Evolutionary conservation across 2,888 invertebrate genomes (phyloP).

Genomic region (Zelleria hepariella): DNA sequence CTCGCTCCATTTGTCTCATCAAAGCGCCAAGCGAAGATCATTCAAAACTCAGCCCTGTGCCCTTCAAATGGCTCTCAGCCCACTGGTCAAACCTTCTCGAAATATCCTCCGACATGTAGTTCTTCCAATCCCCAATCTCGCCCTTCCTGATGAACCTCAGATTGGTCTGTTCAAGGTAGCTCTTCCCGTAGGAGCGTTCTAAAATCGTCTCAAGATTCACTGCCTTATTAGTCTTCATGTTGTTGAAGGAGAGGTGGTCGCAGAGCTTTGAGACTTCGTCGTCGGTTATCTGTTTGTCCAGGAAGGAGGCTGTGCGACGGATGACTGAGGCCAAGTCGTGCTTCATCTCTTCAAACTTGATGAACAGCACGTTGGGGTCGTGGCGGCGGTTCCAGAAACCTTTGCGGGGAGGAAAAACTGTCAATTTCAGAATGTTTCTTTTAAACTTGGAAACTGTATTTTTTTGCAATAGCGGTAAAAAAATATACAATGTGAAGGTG

Average conservation of each 20-base stretch:
- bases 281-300: slow-evolving; percentile 76
- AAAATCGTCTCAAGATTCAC: slow-evolving; percentile 80
- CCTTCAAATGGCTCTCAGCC: slow-evolving; percentile 74
- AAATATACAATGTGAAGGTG: no score
- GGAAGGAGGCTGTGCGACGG: slow-evolving; percentile 78
- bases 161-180: slow-evolving; percentile 59
- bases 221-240: slow-evolving; percentile 85
- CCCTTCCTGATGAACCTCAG: slow-evolving; percentile 82
- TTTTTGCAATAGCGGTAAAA: no score
- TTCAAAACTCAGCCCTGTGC: slow-evolving; percentile 75
- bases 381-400: slow-evolving; percentile 80
- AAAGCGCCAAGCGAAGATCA: slow-evolving; percentile 21
- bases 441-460: no score
- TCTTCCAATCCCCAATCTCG: slow-evolving; percentile 84
- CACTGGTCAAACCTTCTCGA: slow-evolving; percentile 80
- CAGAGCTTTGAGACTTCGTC: slow-evolving; percentile 77
- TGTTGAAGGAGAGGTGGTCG: slow-evolving; percentile 83
- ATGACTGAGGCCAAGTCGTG: slow-evolving; percentile 78
- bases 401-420: slow-evolving; percentile 16
- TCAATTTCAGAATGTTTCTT: no score
- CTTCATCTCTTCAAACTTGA: slow-evolving; percentile 89
- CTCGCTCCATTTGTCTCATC: neutral
- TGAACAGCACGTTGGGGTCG: slow-evolving; percentile 80
- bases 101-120: slow-evolving; percentile 81
- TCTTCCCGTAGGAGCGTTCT: slow-evolving; percentile 62